Percentiles rank a stretch among this genome's conserved stretches.
phyloP scores from a whole-genome alignment of 2,113 vertebrate genomes.

The Typhlomys cinereus region DNA sequence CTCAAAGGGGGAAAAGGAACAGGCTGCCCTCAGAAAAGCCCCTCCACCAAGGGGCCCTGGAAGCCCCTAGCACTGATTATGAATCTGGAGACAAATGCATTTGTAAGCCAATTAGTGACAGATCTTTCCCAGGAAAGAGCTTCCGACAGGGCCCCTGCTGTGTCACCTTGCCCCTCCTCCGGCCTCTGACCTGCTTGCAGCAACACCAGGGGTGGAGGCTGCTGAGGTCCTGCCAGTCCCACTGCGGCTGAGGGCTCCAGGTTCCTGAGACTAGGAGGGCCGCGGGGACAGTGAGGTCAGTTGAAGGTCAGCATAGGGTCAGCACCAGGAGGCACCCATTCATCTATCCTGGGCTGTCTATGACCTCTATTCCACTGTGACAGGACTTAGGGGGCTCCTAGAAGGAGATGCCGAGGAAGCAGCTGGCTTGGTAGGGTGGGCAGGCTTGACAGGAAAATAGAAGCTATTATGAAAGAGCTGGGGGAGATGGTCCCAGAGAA shows the following conservation, averaged over 20 bases:
- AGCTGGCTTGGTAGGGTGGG: neutral
- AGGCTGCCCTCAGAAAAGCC: conserved; percentile 50
- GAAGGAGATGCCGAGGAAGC: neutral
- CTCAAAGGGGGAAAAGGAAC: conserved; percentile 57
- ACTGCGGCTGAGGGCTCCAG: neutral
- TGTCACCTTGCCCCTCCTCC: conserved; percentile 59
- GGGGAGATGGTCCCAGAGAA: neutral
- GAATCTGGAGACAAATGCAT: conserved; percentile 77
- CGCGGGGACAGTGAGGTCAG: neutral
- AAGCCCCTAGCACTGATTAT: conserved; percentile 75
- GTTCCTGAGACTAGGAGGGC: neutral
- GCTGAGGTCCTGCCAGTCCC: neutral
- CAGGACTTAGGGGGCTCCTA: neutral
- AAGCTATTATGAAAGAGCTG: neutral
- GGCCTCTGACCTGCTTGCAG: neutral
- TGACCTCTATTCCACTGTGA: neutral
- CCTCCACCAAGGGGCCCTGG: conserved; percentile 59
- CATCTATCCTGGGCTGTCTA: neutral
- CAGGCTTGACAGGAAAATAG: neutral
- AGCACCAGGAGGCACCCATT: neutral
- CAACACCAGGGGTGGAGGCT: neutral
- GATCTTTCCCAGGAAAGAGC: conserved; percentile 75
- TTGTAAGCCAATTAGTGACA: conserved; percentile 78
- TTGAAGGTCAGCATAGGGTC: neutral
- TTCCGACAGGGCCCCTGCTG: conserved; percentile 62